phyloP scores from a whole-genome alignment of 2,113 vertebrate genomes.

The Strix uralensis region DNA sequence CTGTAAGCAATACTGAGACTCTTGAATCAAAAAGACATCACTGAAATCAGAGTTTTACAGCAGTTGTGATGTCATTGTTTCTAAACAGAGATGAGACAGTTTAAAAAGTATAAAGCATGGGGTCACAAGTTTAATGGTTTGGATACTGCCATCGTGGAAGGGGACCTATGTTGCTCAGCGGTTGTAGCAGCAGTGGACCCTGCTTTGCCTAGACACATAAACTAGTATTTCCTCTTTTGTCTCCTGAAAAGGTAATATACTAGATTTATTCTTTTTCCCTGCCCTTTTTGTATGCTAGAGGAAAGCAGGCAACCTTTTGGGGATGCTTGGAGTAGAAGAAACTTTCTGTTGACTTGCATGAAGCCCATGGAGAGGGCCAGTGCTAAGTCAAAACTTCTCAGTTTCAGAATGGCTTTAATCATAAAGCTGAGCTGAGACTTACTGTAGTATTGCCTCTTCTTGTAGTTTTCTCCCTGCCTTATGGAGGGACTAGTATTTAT shows the following conservation, averaged over 20 bases:
- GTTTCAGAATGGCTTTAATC: not conserved
- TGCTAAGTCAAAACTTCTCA: not conserved
- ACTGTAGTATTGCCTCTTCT: not conserved
- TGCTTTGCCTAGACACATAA: not conserved
- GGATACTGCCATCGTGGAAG: not conserved
- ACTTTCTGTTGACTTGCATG: not conserved
- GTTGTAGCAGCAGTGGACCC: not conserved
- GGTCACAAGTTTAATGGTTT: not conserved
- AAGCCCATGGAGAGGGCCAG: not conserved
- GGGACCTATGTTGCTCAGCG: not conserved
- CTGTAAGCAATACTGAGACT: not conserved
- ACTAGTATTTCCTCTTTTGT: not conserved
- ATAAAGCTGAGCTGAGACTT: not conserved
- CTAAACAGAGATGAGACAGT: not conserved
- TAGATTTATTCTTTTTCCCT: not conserved
- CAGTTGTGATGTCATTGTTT: not conserved
- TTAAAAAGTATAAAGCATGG: not conserved
- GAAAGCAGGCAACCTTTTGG: not conserved
- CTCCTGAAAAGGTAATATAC: not conserved
- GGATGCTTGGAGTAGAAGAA: not conserved
- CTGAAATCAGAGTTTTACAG: not conserved
- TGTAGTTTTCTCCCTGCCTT: not conserved
- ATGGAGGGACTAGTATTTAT: not conserved
- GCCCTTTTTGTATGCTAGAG: not conserved
- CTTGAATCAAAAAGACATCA: not conserved